A percentile compares a stretch with the other conserved stretches of the same genome.
Evolutionary conservation across 2,888 invertebrate species (phyloP).

Genomic region (Chymomyza amoena): DNA sequence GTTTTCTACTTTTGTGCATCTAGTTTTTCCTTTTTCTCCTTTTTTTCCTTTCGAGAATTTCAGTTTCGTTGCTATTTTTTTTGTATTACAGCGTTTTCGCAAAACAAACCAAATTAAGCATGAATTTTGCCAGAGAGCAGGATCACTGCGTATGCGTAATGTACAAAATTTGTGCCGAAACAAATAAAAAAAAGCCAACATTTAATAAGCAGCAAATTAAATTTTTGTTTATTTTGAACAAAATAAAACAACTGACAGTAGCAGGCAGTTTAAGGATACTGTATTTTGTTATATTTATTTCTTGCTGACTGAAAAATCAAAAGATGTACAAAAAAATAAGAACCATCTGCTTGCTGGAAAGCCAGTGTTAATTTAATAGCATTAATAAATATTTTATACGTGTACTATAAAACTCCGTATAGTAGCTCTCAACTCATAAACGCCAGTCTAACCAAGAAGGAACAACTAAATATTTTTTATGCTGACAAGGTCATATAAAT

Average conservation of each 20-base stretch:
- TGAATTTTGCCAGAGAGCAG: neutral
- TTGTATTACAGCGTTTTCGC: neutral
- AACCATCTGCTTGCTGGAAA: too few relatives aligned
- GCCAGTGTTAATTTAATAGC: too few relatives aligned
- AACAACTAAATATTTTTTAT: too few relatives aligned
- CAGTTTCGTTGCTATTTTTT: neutral
- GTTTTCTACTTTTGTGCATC: neutral
- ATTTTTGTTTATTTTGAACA: neutral
- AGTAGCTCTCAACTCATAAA: too few relatives aligned
- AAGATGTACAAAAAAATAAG: too few relatives aligned
- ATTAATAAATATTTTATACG: too few relatives aligned
- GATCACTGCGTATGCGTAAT: neutral
- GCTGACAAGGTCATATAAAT: too few relatives aligned
- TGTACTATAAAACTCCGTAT: too few relatives aligned
- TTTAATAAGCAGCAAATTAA: neutral
- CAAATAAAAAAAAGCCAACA: neutral
- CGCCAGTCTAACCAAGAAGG: too few relatives aligned
- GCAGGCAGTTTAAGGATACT: neutral
- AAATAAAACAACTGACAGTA: neutral
- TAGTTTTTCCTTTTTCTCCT: neutral
- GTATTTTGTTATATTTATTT: too few relatives aligned
- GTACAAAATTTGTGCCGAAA: neutral
- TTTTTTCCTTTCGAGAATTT: neutral
- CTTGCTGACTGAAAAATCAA: too few relatives aligned
- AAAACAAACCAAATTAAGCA: neutral